Evolutionary conservation across 2,113 vertebrate species (phyloP).

Genomic region (Crotalus tigris): DNA sequence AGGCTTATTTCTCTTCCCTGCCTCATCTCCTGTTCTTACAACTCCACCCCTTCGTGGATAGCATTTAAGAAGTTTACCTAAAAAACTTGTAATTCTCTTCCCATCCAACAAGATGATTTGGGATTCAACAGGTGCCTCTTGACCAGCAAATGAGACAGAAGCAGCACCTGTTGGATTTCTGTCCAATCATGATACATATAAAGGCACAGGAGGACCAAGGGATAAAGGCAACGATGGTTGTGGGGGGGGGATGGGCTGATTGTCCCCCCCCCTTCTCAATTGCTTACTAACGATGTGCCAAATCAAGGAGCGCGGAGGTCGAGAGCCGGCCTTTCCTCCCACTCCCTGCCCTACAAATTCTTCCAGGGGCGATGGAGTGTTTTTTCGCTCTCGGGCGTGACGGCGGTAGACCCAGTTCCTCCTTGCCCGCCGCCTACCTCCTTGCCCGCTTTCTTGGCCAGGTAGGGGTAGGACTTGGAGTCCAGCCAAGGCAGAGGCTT

Average conservation of each 20-base stretch:
- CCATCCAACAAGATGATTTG: neutral
- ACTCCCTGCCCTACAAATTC: neutral
- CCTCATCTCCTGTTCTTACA: neutral
- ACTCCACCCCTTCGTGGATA: neutral
- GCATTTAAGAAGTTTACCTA: neutral
- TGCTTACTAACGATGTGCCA: neutral
- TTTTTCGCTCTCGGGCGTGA: neutral
- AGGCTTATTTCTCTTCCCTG: neutral
- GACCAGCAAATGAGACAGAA: neutral
- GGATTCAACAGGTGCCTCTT: neutral
- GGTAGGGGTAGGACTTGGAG: constrained; percentile 41
- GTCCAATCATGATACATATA: too few relatives aligned
- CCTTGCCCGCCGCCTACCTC: constrained; percentile 28
- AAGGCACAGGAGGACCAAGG: neutral
- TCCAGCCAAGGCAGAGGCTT: constrained; percentile 4
- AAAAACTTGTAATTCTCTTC: too few relatives aligned
- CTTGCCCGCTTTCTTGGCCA: neutral
- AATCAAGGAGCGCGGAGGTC: neutral
- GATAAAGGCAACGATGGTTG: neutral
- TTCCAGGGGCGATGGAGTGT: neutral
- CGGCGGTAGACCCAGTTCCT: constrained; percentile 12
- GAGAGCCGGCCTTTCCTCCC: neutral
- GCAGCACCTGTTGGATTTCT: neutral
- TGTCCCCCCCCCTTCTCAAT: neutral
- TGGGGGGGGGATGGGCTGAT: too few relatives aligned